A percentile compares a stretch with the other conserved stretches of the same genome.
Evolutionary conservation across 2,797 vertebrate species (phyloP).

Genomic region (Avahi laniger): DNA sequence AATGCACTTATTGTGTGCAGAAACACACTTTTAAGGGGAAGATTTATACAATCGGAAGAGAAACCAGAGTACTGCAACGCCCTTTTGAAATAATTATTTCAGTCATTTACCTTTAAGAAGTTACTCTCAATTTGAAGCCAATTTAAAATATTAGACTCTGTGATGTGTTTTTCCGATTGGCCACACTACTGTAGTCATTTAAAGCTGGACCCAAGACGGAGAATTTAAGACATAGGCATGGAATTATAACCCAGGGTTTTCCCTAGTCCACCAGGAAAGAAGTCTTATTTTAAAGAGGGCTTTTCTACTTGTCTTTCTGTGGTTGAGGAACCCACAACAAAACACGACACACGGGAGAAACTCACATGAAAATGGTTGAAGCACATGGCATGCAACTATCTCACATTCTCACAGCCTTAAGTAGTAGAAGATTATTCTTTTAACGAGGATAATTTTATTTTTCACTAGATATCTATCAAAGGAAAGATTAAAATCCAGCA

Average conservation of each 20-base stretch:
- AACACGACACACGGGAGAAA: slow-evolving; percentile 1
- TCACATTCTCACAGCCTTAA: slow-evolving; percentile 63
- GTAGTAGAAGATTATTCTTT: slow-evolving; percentile 72
- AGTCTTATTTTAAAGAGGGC: background rate
- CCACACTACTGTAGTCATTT: background rate
- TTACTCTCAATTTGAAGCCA: slow-evolving; percentile 45
- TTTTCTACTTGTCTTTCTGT: background rate
- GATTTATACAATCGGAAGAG: background rate
- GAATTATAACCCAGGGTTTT: background rate
- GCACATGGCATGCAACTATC: background rate
- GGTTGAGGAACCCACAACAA: background rate
- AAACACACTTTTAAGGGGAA: background rate
- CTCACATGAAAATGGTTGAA: background rate
- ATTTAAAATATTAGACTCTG: slow-evolving; percentile 9
- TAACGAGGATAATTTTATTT: slow-evolving; percentile 78
- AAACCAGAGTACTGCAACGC: background rate
- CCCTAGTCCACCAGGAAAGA: background rate
- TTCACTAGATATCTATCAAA: slow-evolving; percentile 79
- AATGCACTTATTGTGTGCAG: background rate
- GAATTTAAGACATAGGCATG: background rate
- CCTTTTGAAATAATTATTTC: slow-evolving; percentile 46
- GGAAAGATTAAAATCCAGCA: slow-evolving; percentile 81
- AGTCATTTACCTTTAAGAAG: slow-evolving; percentile 36
- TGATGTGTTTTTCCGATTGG: background rate
- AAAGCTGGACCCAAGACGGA: background rate